Percentiles rank a stretch among this genome's conserved stretches.
Evolutionary conservation across 1,140 invertebrate genomes (phyloP).

Genomic region (Euwallacea similis): DNA sequence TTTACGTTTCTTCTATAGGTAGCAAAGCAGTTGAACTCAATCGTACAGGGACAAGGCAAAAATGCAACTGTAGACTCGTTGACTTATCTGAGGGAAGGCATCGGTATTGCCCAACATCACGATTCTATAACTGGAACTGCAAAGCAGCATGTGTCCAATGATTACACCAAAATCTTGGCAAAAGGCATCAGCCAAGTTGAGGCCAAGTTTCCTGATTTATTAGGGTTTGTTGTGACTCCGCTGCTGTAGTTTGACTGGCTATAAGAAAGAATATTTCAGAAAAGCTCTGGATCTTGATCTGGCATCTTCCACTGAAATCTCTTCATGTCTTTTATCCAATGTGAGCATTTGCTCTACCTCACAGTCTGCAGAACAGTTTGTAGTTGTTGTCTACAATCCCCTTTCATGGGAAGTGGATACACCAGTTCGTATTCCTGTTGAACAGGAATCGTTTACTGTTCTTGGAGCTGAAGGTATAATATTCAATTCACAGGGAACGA

Average conservation of each 20-base stretch:
- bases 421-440: constrained; percentile 72
- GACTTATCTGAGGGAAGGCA: constrained; percentile 54
- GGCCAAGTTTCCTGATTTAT: constrained; percentile 8
- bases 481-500: too few species aligned
- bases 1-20: constrained; percentile 27
- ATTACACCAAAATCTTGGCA: constrained; percentile 69
- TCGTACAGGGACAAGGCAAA: constrained; percentile 9
- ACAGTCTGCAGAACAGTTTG: constrained; percentile 63
- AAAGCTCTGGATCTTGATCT: constrained; percentile 25
- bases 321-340: constrained; percentile 58
- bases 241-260: too few species aligned
- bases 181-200: constrained; percentile 57
- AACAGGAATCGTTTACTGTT: constrained; percentile 60
- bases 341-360: constrained; percentile 63
- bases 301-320: constrained; percentile 14
- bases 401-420: constrained; percentile 63
- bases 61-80: constrained; percentile 49
- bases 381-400: constrained; percentile 79
- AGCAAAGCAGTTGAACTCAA: constrained; percentile 36
- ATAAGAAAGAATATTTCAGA: constrained; percentile 9
- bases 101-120: constrained; percentile 74
- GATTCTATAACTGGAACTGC: constrained; percentile 69
- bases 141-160: constrained; percentile 71
- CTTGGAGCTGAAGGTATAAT: constrained; percentile 46
- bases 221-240: constrained; percentile 22